Evolutionary conservation across 2,113 vertebrate species (phyloP).

Genomic region (Indicator indicator): DNA sequence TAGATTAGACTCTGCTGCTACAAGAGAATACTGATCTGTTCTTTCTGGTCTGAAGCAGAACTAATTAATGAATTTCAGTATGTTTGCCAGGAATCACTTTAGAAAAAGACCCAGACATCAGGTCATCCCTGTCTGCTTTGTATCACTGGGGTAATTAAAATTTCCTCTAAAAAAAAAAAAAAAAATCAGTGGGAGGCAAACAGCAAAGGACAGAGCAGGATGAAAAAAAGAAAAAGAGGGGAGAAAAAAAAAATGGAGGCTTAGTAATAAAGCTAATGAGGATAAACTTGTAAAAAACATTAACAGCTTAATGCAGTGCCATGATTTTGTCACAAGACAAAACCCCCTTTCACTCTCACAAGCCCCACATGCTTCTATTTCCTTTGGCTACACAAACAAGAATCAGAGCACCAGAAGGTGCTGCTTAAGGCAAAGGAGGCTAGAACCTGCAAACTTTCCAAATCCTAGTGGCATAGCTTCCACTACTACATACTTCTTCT

Average conservation of each 20-base stretch:
- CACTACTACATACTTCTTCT: neutral
- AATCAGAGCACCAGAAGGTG: neutral
- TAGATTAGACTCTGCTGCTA: slow-evolving; percentile 29
- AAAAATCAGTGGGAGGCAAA: slow-evolving; percentile 55
- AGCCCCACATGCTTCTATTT: neutral
- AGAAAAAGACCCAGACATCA: slow-evolving; percentile 63
- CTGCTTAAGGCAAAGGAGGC: neutral
- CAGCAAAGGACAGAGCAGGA: slow-evolving; percentile 34
- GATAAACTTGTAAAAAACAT: slow-evolving; percentile 24
- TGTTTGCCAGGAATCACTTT: slow-evolving; percentile 62
- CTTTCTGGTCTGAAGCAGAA: slow-evolving; percentile 48
- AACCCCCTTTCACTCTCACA: neutral
- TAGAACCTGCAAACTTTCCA: neutral
- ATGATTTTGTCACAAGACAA: slow-evolving; percentile 6
- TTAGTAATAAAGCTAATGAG: slow-evolving; percentile 42
- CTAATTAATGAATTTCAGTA: slow-evolving; percentile 66
- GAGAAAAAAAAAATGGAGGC: neutral
- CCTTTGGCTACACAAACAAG: neutral
- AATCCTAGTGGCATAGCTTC: neutral
- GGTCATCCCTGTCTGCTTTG: slow-evolving; percentile 69
- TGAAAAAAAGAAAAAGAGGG: neutral
- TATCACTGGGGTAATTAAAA: slow-evolving; percentile 61
- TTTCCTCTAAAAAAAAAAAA: neutral
- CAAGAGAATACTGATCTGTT: slow-evolving; percentile 44
- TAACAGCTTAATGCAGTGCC: neutral